Base-by-base conservation (phyloP, 2,113 vertebrate species). In the Anoplopoma fimbria region DNA sequence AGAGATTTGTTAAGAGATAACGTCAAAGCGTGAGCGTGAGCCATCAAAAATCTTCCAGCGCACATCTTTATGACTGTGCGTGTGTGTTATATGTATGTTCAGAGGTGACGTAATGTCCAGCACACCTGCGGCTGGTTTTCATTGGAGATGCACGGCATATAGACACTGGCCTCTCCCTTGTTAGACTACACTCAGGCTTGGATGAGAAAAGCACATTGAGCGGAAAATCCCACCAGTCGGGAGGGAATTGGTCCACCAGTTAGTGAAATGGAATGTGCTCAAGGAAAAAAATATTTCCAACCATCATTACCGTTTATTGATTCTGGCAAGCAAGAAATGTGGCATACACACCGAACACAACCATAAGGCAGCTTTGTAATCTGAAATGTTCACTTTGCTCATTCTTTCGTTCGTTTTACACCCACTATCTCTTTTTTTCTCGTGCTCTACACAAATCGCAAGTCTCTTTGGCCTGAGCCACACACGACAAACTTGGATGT, bases 171-270 rank as follows among this genome's bases (percentile, higher is more conserved):
- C 76, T 75, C 64, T 78, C 73, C 75, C 64, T 73, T 82, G 61
- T 77, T 87, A 84, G 74, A 77, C 72, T 76, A 7, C 25, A 27
- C 62, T 82, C 51, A 29, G 78, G 72, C 78, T 70, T 49, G 71
- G 79, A 88, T 88, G 83, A 89, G 87, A 87, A 88, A 91, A 93
- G 69, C 87, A 90, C 68, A 87, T 71, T 81, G 63, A 75, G 73
- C 12, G 78, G 85, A 91, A 90, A 87, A 83, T 63, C 6, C 6
- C 69, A 70, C 73, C 76, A 83, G 38, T 84, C 79, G 79, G 68
- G 42, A 89, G 75, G 75, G 77, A 81, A 77, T 91, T 79, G 57
- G 76, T 83, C 79, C 61, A 58, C 62, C 69, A 85, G 77, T 91
- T 85, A 69, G 53, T 62, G 33, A 82, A 87, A 86, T 71, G 77